Evolutionary conservation across 2,888 invertebrate genomes (phyloP).

Genomic region (Cetonia aurata): DNA sequence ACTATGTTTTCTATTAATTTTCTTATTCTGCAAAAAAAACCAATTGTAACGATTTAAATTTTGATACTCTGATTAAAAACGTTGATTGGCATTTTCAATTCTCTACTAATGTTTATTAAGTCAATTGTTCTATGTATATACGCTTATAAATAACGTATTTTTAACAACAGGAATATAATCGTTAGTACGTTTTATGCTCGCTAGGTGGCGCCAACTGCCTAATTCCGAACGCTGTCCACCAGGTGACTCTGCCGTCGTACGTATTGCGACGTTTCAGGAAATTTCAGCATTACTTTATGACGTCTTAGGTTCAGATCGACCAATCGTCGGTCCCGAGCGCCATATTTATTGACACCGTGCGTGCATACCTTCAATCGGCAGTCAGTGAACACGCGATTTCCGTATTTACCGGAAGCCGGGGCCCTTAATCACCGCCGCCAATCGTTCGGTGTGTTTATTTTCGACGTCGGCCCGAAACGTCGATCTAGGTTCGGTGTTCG

Average conservation of each 20-base stretch:
- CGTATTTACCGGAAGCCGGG: conserved; percentile 21
- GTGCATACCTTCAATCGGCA: conserved; percentile 31
- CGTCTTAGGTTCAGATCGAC: conserved; percentile 25
- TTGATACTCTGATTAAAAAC: no score
- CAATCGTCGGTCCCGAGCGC: conserved; percentile 27
- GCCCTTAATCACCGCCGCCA: conserved; percentile 28
- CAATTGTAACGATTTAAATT: no score
- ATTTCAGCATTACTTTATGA: conserved; percentile 33
- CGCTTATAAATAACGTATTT: not conserved
- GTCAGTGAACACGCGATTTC: conserved; percentile 38
- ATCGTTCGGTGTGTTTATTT: conserved; percentile 22
- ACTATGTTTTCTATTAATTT: no score
- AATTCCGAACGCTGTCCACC: not conserved
- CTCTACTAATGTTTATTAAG: no score
- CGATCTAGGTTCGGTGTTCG: conserved; percentile 21
- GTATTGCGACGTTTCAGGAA: conserved; percentile 37
- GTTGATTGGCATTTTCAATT: no score
- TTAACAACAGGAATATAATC: not conserved
- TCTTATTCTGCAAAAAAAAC: no score
- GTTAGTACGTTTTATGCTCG: not conserved
- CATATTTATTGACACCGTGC: conserved; percentile 35
- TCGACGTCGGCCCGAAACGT: conserved; percentile 6
- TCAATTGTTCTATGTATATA: not conserved
- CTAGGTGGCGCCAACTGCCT: conserved; percentile 4
- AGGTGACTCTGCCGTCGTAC: conserved; percentile 9